Evolutionary conservation across 2,113 vertebrate species (phyloP), one percentile per base, ranked within the genome.

Genomic region (Proteles cristata): DNA sequence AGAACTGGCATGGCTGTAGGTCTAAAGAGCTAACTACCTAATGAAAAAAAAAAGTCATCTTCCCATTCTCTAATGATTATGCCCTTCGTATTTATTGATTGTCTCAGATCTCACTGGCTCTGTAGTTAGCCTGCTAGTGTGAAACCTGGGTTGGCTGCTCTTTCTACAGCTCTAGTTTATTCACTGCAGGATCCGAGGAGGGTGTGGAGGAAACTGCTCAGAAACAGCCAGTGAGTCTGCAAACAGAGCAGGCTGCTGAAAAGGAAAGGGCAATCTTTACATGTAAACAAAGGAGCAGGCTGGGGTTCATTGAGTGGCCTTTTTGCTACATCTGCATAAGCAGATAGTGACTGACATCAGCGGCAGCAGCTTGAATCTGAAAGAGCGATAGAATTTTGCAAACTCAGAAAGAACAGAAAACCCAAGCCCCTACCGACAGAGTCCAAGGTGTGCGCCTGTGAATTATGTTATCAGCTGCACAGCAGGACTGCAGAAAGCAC

Each of bases 381-480:
- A 92, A 31, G 74, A 93, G 65, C 3, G 6, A 43, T 79, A 96
- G 39, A 84, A 96, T 98, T 97, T 87, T 96, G 71, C 93, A 95
- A 96, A 97, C 80, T 95, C 93, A 71, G 88, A 93, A 73, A 94
- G 66, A 83, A 91, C 69, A 95, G 89, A 91, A 89, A 97, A 43
- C 63, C 53, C 50, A 45, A 74, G 74, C 79, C 83, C 58, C 81
- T 84, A 74, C 50, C 35, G 74, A 84, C 58, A 58, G 87, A 94
- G 90, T 66, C 28, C 26, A 80, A 77, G 93, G 93, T 96, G 73
- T 9, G 39, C 0, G 43, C 15, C 55, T 83, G 11, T 97, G 98
- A 99, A 98, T 99, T 98, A 98, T 98, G 98, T 98, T 99, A 99
- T 99, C 99, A 99, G 98, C 98, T 97, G 85, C 98, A 94, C 98